Evolutionary conservation across 2,113 vertebrate genomes (phyloP).

Genomic region (Diglossa brunneiventris): DNA sequence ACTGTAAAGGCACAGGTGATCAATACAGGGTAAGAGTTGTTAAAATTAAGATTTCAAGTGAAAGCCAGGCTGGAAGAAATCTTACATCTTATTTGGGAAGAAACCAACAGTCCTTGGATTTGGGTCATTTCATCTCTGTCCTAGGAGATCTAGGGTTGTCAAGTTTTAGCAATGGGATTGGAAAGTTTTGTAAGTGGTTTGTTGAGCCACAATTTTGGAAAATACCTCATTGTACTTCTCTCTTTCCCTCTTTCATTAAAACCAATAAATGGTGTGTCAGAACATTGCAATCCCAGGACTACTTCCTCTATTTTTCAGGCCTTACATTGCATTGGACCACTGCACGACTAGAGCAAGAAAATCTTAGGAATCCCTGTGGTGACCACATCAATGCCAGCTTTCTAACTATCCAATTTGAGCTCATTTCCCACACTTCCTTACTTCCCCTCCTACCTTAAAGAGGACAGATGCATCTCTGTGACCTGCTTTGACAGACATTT

Average conservation of each 20-base stretch:
- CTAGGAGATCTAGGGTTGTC: background rate
- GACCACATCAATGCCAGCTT: slow-evolving; percentile 19
- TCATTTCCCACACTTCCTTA: slow-evolving; percentile 7
- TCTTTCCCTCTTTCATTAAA: background rate
- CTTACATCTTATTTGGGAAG: background rate
- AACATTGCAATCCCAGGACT: background rate
- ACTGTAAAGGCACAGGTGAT: slow-evolving; percentile 26
- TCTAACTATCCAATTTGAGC: slow-evolving; percentile 36
- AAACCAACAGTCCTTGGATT: background rate
- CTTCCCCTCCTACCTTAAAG: background rate
- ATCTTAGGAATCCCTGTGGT: background rate
- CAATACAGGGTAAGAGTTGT: slow-evolving; percentile 11
- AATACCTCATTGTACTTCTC: background rate
- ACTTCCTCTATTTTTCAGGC: slow-evolving; percentile 17
- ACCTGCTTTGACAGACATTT: background rate
- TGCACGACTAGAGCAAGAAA: background rate
- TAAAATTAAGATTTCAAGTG: slow-evolving; percentile 35
- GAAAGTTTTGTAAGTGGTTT: slow-evolving; percentile 10
- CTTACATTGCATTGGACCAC: background rate
- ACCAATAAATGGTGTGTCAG: slow-evolving; percentile 3
- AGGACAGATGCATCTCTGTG: background rate
- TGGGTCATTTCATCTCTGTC: background rate
- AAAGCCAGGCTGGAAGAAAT: background rate
- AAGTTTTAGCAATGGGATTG: background rate
- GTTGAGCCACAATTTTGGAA: slow-evolving; percentile 13